phyloP scores from a whole-genome alignment of 2,113 vertebrate genomes.

The Pomatostomus ruficeps region DNA sequence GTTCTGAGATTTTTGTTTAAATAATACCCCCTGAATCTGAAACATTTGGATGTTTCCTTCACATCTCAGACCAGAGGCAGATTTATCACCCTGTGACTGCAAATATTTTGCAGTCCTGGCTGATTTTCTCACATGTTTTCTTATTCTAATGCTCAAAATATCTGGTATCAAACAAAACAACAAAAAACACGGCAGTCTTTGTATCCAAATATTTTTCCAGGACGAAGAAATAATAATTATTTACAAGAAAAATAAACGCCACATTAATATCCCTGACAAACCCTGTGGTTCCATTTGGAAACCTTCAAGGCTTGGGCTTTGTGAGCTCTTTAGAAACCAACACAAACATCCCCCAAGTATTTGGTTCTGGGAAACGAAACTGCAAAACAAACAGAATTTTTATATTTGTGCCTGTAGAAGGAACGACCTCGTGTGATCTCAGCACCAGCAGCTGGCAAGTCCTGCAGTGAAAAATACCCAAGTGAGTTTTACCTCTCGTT shows the following conservation, averaged over 20 bases:
- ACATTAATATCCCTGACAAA: not conserved
- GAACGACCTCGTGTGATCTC: not conserved
- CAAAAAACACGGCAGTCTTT: not conserved
- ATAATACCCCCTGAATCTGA: not conserved
- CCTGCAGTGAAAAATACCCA: not conserved
- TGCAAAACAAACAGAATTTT: not conserved
- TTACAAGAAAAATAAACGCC: slow-evolving; percentile 5
- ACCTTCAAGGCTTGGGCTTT: slow-evolving; percentile 3
- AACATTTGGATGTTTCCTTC: not conserved
- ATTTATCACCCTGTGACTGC: not conserved
- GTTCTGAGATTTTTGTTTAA: not conserved
- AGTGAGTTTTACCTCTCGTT: not conserved
- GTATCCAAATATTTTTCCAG: slow-evolving; percentile 57
- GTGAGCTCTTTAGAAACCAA: slow-evolving; percentile 33
- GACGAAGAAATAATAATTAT: not conserved
- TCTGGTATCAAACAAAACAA: slow-evolving; percentile 30
- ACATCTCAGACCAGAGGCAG: not conserved
- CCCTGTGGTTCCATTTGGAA: not conserved
- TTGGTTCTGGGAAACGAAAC: slow-evolving; percentile 30
- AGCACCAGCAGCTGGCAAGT: not conserved
- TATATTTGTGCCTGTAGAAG: not conserved
- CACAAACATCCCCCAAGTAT: slow-evolving; percentile 37
- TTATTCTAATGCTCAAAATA: slow-evolving; percentile 49
- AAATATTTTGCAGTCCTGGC: slow-evolving; percentile 42
- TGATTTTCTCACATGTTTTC: slow-evolving; percentile 47